Conservation (phyloP, 2,797 vertebrate genomes). For the Rousettus madagascariensis region DNA sequence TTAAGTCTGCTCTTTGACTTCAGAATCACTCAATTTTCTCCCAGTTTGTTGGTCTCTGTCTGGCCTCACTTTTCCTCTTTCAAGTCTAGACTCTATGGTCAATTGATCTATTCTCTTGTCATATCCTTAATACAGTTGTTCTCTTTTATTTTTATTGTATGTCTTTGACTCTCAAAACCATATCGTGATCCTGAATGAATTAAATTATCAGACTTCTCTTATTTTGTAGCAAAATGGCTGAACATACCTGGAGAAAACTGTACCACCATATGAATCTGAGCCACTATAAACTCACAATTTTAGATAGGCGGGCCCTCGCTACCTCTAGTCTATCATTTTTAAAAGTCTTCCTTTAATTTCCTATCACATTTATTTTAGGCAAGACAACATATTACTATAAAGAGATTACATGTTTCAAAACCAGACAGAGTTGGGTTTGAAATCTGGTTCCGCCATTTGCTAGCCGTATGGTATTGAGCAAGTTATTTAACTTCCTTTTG, state of each 20-base stretch:
- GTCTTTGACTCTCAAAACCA: background rate
- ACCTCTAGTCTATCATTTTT: background rate
- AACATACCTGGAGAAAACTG: background rate
- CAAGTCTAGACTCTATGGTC: background rate
- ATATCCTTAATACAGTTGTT: background rate
- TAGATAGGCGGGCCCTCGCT: background rate
- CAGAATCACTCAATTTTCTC: background rate
- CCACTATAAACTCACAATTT: background rate
- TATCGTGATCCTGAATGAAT: background rate
- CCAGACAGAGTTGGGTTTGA: background rate
- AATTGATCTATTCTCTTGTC: background rate
- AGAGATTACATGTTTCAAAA: slow-evolving; percentile 5
- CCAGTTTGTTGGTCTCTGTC: background rate
- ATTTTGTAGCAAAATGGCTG: background rate
- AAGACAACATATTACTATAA: background rate
- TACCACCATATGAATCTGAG: background rate
- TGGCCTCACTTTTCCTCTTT: background rate
- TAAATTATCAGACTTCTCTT: background rate
- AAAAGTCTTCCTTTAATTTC: background rate
- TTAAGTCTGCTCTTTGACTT: background rate
- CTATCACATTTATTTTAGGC: background rate
- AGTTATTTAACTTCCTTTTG: background rate
- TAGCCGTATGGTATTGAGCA: background rate
- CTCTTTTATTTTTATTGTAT: background rate
- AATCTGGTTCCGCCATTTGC: background rate